phyloP scores from a whole-genome alignment of 2,113 vertebrate genomes.

The Alethe diademata region DNA sequence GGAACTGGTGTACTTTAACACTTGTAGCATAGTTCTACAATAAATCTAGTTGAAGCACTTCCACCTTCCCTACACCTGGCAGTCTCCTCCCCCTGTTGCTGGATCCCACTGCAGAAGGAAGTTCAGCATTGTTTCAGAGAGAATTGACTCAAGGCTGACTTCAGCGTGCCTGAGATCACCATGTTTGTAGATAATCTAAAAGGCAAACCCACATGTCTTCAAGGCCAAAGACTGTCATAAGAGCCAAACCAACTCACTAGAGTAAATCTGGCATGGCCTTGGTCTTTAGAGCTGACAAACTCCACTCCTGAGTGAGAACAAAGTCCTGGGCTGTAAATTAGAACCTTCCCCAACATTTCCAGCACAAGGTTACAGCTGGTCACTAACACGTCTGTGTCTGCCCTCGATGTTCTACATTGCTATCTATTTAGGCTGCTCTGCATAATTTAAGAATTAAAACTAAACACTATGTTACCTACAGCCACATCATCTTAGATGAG shows the following conservation, averaged over 20 bases:
- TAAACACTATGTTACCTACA: slow-evolving; percentile 52
- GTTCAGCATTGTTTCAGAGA: background rate
- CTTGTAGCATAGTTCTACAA: background rate
- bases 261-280: background rate
- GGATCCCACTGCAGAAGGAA: background rate
- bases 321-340: background rate
- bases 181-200: background rate
- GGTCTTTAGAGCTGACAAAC: background rate
- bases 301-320: background rate
- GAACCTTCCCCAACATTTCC: background rate
- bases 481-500: slow-evolving; percentile 35
- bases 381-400: background rate
- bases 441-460: slow-evolving; percentile 47
- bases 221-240: background rate
- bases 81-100: background rate
- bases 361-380: background rate
- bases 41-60: background rate
- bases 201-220: background rate
- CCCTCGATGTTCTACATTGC: background rate
- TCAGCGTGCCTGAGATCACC: background rate
- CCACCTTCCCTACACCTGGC: background rate
- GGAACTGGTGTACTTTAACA: background rate
- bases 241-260: background rate
- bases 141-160: background rate
- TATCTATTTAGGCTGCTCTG: background rate